Evolutionary conservation across 2,888 invertebrate genomes (phyloP).

Genomic region (Cerastis leucographa): DNA sequence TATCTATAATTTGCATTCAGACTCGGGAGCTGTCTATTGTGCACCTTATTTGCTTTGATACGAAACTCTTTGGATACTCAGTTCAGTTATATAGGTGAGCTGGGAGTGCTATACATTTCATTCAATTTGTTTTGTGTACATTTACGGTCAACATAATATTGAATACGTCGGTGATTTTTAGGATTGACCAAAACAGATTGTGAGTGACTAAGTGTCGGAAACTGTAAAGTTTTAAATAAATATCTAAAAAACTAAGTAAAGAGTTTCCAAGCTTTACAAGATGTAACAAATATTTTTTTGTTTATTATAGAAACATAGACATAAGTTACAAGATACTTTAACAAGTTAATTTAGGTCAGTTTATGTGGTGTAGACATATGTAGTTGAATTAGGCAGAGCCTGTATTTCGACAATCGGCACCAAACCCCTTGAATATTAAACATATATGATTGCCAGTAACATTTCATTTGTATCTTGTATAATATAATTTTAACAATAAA

Average conservation of each 20-base stretch:
- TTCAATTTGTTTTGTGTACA: slow-evolving; percentile 42
- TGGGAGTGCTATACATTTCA: slow-evolving; percentile 9
- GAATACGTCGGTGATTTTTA: slow-evolving; percentile 9
- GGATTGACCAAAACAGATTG: not conserved
- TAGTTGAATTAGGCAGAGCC: too few relatives aligned
- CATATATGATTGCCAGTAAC: too few relatives aligned
- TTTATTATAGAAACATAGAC: too few relatives aligned
- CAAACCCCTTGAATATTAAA: too few relatives aligned
- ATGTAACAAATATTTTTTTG: too few relatives aligned
- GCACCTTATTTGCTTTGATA: slow-evolving; percentile 36
- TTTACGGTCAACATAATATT: slow-evolving; percentile 18
- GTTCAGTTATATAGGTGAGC: not conserved
- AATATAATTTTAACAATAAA: too few relatives aligned
- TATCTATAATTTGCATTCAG: slow-evolving; percentile 44
- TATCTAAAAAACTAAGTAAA: not conserved
- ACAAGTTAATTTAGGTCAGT: too few relatives aligned
- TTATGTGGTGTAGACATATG: too few relatives aligned
- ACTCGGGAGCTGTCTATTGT: slow-evolving; percentile 41
- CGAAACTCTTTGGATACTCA: slow-evolving; percentile 24
- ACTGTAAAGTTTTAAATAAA: not conserved
- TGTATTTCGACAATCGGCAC: too few relatives aligned
- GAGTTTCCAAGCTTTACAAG: not conserved
- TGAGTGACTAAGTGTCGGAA: not conserved
- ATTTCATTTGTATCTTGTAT: too few relatives aligned
- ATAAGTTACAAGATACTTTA: too few relatives aligned